Evolutionary conservation across 2,113 vertebrate species (phyloP).

Genomic region (Willisornis vidua): DNA sequence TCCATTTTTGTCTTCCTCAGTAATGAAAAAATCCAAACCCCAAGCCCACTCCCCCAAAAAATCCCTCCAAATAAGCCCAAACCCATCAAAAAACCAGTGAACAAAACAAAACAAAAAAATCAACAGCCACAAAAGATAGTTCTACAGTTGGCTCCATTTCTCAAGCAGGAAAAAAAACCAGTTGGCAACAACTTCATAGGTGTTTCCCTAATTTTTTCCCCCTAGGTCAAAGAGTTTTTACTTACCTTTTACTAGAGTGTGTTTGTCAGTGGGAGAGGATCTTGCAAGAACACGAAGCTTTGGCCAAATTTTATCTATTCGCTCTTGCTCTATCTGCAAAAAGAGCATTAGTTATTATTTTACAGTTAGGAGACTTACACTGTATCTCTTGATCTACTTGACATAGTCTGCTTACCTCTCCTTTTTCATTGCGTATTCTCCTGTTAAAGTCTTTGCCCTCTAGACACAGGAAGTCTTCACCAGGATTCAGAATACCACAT

Average conservation of each 20-base stretch:
- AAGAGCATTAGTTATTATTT: background rate
- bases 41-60: no score
- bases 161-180: background rate
- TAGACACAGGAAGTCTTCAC: constrained; percentile 95
- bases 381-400: background rate
- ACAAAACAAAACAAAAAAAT: background rate
- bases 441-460: constrained; percentile 99
- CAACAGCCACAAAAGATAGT: background rate
- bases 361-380: background rate
- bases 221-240: background rate
- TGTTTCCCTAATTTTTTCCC: background rate
- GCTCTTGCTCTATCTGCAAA: constrained; percentile 96
- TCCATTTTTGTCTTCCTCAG: background rate
- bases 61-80: background rate
- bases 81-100: no score
- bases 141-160: background rate
- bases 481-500: constrained; percentile 93
- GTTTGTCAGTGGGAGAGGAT: constrained; percentile 98
- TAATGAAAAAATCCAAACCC: background rate
- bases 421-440: constrained; percentile 97
- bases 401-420: constrained; percentile 82
- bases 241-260: constrained; percentile 97
- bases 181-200: background rate
- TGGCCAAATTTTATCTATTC: constrained; percentile 98
- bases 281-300: constrained; percentile 97